Conservation (phyloP, 2,113 vertebrate genomes). For the Paradisaea rubra region DNA sequence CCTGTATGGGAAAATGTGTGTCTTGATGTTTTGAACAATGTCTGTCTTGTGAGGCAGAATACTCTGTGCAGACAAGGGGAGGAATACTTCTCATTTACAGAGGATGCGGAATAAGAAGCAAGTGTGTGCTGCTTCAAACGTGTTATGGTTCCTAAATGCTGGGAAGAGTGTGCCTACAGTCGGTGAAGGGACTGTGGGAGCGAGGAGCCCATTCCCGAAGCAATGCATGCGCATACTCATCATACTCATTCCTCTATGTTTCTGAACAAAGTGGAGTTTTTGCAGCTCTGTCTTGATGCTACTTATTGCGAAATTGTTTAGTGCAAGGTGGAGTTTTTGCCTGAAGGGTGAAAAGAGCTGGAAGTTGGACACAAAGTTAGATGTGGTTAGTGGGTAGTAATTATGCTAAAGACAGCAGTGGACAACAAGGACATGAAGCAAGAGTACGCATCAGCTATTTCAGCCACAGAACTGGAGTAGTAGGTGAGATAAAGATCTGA, state of each 20-base stretch:
- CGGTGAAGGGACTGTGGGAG: not conserved
- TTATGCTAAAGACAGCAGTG: not conserved
- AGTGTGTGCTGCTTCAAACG: not conserved
- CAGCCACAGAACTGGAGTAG: not conserved
- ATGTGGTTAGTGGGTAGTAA: not conserved
- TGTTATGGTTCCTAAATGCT: not conserved
- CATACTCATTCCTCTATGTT: not conserved
- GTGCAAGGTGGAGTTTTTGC: not conserved
- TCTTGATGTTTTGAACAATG: not conserved
- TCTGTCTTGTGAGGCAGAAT: not conserved
- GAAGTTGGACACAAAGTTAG: not conserved
- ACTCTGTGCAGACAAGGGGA: not conserved
- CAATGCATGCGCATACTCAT: rapidly evolving
- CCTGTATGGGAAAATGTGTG: not conserved
- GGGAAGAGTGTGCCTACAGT: not conserved
- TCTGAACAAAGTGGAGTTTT: not conserved
- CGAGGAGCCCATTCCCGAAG: not conserved
- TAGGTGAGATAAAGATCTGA: not conserved
- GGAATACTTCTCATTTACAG: not conserved
- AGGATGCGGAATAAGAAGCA: not conserved
- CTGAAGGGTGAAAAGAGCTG: not conserved
- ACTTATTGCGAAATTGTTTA: not conserved
- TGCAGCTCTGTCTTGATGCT: not conserved
- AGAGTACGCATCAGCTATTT: not conserved
- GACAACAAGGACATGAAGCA: not conserved